Evolutionary conservation across 2,113 vertebrate species (phyloP).

Genomic region (Plecotus auritus): DNA sequence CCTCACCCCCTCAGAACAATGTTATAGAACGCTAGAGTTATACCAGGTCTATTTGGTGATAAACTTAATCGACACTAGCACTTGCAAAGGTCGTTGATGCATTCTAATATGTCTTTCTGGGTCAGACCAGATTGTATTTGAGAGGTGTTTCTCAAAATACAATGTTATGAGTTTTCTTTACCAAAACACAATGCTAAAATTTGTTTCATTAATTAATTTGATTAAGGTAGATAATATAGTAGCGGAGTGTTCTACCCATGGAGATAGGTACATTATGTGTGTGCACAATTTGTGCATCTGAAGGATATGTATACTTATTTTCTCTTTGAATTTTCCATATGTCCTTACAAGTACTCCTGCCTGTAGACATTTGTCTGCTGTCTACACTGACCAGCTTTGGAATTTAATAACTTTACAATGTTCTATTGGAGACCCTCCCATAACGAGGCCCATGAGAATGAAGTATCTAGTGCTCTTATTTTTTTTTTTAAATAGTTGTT

Average conservation of each 20-base stretch:
- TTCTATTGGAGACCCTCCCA: neutral
- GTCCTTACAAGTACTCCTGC: neutral
- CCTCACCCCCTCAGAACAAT: rapidly evolving
- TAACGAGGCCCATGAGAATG: neutral
- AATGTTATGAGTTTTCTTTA: neutral
- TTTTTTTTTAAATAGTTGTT: too few species aligned
- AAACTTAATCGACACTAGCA: neutral
- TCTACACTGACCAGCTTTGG: neutral
- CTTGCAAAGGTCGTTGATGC: neutral
- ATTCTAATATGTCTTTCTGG: neutral
- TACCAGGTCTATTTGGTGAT: neutral
- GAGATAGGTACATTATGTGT: neutral
- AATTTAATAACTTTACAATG: neutral
- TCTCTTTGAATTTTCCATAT: neutral
- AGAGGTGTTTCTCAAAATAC: neutral
- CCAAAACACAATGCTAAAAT: neutral
- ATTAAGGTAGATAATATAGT: neutral
- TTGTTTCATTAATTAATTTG: neutral
- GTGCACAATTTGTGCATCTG: neutral
- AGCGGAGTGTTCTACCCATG: neutral
- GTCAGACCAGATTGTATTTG: neutral
- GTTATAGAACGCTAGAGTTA: neutral
- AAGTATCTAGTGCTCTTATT: neutral
- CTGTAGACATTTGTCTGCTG: neutral
- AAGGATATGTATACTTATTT: neutral